Evolutionary conservation across 2,888 invertebrate species (phyloP).

Genomic region (Omphaloscelis lunosa): DNA sequence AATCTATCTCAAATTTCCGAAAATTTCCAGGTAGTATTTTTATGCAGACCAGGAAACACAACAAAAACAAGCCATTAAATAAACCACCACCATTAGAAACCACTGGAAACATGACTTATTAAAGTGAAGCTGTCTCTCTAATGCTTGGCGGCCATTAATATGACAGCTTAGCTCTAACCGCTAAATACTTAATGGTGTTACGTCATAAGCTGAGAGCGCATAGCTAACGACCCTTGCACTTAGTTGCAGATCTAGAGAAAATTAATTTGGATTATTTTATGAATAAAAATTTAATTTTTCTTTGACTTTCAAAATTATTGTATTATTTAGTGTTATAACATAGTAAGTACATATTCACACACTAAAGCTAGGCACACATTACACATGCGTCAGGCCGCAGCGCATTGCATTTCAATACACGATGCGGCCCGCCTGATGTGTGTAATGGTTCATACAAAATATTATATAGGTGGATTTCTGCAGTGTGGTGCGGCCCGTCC

Average conservation of each 20-base stretch:
- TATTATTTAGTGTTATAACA: neutral
- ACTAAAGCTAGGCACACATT: too few species aligned
- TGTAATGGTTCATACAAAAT: neutral
- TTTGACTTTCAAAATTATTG: neutral
- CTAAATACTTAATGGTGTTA: slow-evolving; percentile 59
- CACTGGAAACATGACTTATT: slow-evolving; percentile 2
- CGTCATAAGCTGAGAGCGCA: slow-evolving; percentile 63
- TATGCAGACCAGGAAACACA: too few species aligned
- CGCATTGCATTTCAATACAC: neutral
- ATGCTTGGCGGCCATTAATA: slow-evolving; percentile 47
- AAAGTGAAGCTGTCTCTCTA: slow-evolving; percentile 36
- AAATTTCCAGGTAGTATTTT: neutral
- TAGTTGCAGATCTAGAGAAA: slow-evolving; percentile 49
- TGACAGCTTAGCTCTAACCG: slow-evolving; percentile 54
- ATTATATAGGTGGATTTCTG: neutral
- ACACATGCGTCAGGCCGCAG: neutral
- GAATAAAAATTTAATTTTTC: neutral
- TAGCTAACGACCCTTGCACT: slow-evolving; percentile 69
- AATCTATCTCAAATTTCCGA: too few species aligned
- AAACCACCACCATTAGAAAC: neutral
- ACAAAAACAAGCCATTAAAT: neutral
- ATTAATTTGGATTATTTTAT: neutral
- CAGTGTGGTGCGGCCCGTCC: neutral
- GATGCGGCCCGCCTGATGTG: neutral
- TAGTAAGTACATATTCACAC: neutral